A percentile compares a stretch with the other conserved stretches of the same genome.
Conservation (phyloP, 2,797 vertebrate genomes). For the Odontamblyopus rebecca region DNA sequence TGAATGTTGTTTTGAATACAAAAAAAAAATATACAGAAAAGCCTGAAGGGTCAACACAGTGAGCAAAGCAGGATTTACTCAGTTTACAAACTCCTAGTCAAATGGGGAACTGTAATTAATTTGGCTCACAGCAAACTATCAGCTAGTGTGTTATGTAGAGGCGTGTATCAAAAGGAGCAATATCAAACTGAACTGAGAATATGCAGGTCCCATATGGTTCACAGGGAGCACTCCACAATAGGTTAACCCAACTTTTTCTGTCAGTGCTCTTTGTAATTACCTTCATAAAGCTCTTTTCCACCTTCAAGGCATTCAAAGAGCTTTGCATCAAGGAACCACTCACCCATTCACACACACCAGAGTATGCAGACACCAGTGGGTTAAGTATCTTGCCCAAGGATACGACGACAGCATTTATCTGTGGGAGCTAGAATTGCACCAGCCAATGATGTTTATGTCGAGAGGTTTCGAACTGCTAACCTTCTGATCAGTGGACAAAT, state of each 20-base stretch:
- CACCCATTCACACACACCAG: too few relatives aligned
- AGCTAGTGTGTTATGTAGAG: conserved; percentile 47
- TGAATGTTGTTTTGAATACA: conserved; percentile 20
- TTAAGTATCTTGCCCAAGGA: too few relatives aligned
- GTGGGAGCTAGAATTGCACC: too few relatives aligned
- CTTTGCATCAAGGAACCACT: too few relatives aligned
- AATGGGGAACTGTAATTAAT: conserved; percentile 46
- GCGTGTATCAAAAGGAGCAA: conserved; percentile 33
- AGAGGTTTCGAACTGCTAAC: too few relatives aligned
- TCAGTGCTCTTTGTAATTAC: conserved; percentile 6
- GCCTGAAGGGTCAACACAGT: conserved; percentile 28
- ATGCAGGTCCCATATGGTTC: conserved; percentile 21
- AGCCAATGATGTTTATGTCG: too few relatives aligned
- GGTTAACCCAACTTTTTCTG: conserved; percentile 39
- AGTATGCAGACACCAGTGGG: too few relatives aligned
- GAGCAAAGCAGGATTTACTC: conserved; percentile 27
- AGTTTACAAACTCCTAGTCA: conserved; percentile 22
- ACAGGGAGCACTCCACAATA: neutral
- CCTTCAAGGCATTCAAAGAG: too few relatives aligned
- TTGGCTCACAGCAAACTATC: conserved; percentile 35
- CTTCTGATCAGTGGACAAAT: too few relatives aligned
- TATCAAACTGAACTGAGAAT: conserved; percentile 45
- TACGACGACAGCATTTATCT: too few relatives aligned
- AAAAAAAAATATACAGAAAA: conserved; percentile 15
- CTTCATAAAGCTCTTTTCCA: neutral